phyloP scores from a whole-genome alignment of 1,140 invertebrate species.

The Periplaneta americana region DNA sequence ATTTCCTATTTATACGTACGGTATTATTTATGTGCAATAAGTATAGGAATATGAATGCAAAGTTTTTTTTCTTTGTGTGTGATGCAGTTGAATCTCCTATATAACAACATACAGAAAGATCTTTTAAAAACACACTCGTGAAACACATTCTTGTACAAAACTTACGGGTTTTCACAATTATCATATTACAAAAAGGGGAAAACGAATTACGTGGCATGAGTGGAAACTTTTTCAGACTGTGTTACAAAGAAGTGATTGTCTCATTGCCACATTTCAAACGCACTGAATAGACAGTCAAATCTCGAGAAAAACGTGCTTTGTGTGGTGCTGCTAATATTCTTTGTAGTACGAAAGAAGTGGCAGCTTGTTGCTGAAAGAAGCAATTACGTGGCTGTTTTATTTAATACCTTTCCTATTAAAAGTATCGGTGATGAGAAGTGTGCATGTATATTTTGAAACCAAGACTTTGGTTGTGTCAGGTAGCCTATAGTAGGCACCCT shows the following conservation, averaged over 20 bases:
- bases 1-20: not conserved
- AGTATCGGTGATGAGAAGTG: not conserved
- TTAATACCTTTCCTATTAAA: not conserved
- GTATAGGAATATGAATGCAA: not conserved
- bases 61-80: not conserved
- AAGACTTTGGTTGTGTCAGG: not conserved
- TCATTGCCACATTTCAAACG: not conserved
- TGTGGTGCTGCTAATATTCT: not conserved
- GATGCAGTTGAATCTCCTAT: conserved; percentile 2
- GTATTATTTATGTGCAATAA: conserved; percentile 13
- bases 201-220: not conserved
- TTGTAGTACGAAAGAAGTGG: not conserved
- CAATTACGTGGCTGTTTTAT: not conserved
- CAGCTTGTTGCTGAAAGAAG: not conserved
- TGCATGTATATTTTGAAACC: not conserved
- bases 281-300: not conserved
- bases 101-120: too few relatives aligned
- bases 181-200: not conserved
- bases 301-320: not conserved
- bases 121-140: not conserved
- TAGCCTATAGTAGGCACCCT: not conserved
- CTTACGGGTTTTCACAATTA: not conserved
- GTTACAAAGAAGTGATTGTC: not conserved
- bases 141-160: conserved; percentile 2
- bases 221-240: not conserved